Conservation (phyloP, 2,113 vertebrate genomes). For the Cnemophilus loriae region DNA sequence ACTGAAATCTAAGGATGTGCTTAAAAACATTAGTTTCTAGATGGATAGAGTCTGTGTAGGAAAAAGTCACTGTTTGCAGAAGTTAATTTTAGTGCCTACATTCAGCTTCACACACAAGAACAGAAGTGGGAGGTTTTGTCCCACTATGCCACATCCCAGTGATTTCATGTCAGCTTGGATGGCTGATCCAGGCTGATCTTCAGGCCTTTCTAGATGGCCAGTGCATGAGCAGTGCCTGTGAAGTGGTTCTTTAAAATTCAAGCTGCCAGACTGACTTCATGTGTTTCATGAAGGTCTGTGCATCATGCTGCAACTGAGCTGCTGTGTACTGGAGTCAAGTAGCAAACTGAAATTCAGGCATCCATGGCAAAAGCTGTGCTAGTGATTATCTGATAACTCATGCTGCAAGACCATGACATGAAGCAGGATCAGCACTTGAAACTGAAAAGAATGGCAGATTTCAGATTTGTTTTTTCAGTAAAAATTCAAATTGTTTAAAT, state of each 20-base stretch:
- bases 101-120: background rate
- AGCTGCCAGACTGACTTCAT: background rate
- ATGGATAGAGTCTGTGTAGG: background rate
- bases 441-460: background rate
- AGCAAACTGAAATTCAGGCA: slow-evolving; percentile 1
- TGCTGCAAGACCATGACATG: background rate
- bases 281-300: background rate
- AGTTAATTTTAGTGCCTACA: background rate
- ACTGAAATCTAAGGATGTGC: background rate
- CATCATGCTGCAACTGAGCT: background rate
- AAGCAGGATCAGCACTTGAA: background rate
- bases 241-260: background rate
- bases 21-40: background rate
- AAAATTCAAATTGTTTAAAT: background rate
- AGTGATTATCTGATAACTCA: background rate
- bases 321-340: background rate
- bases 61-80: background rate
- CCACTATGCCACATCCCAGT: background rate
- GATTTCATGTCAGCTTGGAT: background rate
- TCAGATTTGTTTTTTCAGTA: background rate
- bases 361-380: background rate
- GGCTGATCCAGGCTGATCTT: background rate
- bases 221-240: background rate
- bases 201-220: background rate
- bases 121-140: background rate